These are phyloP conservation scores for Furnarius figulus DNA, from an alignment of 2,113 vertebrate genomes.

Conservation along the genomic window DNA sequence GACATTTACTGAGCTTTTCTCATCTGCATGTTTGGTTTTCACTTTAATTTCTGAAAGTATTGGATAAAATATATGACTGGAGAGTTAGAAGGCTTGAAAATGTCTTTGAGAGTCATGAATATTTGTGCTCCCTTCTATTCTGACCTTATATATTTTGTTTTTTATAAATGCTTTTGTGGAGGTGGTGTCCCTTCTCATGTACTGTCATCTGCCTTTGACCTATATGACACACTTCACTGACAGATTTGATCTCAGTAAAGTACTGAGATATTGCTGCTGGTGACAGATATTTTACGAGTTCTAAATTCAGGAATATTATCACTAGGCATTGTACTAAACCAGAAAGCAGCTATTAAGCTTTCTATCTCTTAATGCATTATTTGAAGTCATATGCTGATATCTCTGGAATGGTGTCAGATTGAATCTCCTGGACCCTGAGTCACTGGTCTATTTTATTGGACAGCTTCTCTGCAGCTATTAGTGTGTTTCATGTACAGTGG, in stretches of 20 bases:
- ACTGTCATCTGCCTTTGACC: conserved; percentile 18
- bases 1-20: neutral
- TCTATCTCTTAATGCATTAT: conserved; percentile 37
- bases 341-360: conserved; percentile 49
- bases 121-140: neutral
- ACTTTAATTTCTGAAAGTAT: neutral
- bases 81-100: conserved; percentile 1
- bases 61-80: neutral
- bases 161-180: neutral
- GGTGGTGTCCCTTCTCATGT: neutral
- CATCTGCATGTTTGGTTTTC: neutral
- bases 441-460: conserved; percentile 37
- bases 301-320: conserved; percentile 50
- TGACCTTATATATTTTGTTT: neutral
- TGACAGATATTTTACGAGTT: conserved; percentile 32
- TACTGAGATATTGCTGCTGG: conserved; percentile 37
- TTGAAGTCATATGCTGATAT: conserved; percentile 63
- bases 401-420: conserved; percentile 60
- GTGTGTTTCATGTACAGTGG: neutral
- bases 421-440: conserved; percentile 20
- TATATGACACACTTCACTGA: conserved; percentile 20
- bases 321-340: conserved; percentile 4
- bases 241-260: conserved; percentile 18
- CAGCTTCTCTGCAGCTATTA: conserved; percentile 33
- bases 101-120: neutral